Base-by-base conservation (phyloP, 2,113 vertebrate species). In the Psettodes erumei region DNA sequence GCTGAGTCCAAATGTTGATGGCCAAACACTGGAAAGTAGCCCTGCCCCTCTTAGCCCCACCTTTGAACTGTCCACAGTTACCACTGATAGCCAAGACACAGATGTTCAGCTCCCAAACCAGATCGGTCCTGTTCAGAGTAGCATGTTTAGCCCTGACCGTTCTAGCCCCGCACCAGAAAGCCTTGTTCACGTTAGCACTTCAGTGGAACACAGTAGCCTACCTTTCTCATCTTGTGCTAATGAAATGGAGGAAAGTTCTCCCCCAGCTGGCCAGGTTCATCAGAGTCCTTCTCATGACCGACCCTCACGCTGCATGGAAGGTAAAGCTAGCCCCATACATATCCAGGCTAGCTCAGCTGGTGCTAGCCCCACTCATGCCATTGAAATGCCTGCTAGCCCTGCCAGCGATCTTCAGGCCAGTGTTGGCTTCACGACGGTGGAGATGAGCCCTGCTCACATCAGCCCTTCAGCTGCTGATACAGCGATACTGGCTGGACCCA, bases 141-240 rank as follows among this genome's bases (percentile, higher is more conserved):
- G n/a, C 23, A 10, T 6, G 1, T 8, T 50, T 33, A 55, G 21
- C 45, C 45, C 15, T 1, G 16, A 55, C 13, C 25, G 23, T 12
- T 35, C 56, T 3, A 68, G 30, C 6, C 40, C 60, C 2, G 9
- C 81, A 84, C 83, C 89, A 85, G 81, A 84, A 88, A 88, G 89
- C 86, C 88, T 88, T 84, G 64, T 61, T 81, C 78, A 75, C 65
- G 28, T 63, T 75, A 81, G 71, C 73, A 65, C 72, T 83, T 92
- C 88, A 70, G 5, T 38, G 16, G 81, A 89, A 82, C 88, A 85
- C 82, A 78, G 76, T 81, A 84, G 81, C 77, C 81, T 84, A 65
- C 45, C 53, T 79, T 42, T 10, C 37, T 77, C 80, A 67, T 65
- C 66, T 69, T 50, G 38, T 84, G 50, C 51, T 60, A 62, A 77